A percentile compares a stretch with the other conserved stretches of the same genome.
These are phyloP conservation scores for Harmothoe impar DNA, from an alignment of 2,888 invertebrate species.

Conservation along the genomic window DNA sequence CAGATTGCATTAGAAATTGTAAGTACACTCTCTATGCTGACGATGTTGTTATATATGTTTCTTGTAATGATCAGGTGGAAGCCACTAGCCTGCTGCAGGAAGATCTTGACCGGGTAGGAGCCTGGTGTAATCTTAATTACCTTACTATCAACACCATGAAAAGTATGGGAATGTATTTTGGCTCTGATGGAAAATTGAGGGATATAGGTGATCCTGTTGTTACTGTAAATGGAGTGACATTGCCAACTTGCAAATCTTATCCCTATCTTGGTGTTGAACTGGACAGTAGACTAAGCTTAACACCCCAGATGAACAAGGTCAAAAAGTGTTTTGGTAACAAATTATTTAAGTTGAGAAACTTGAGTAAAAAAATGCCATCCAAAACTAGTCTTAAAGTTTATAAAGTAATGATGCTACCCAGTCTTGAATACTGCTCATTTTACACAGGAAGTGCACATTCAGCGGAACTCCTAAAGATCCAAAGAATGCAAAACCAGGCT, in stretches of 20 bases:
- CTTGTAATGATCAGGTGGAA: neutral
- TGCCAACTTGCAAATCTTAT: neutral
- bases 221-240: neutral
- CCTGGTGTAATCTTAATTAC: no score
- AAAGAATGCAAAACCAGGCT: no score
- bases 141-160: no score
- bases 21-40: neutral
- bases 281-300: neutral
- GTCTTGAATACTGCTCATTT: neutral
- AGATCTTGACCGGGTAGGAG: no score
- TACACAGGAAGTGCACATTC: no score
- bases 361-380: neutral
- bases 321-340: neutral
- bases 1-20: neutral
- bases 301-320: neutral
- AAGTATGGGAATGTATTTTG: no score
- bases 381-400: neutral
- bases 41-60: neutral
- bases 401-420: neutral
- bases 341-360: neutral
- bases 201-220: neutral
- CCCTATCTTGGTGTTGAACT: neutral
- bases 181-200: no score
- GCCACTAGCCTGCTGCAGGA: neutral
- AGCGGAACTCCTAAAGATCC: no score